A percentile compares a stretch with the other conserved stretches of the same genome.
Conservation (phyloP, 2,113 vertebrate species). For the Procavia capensis region DNA sequence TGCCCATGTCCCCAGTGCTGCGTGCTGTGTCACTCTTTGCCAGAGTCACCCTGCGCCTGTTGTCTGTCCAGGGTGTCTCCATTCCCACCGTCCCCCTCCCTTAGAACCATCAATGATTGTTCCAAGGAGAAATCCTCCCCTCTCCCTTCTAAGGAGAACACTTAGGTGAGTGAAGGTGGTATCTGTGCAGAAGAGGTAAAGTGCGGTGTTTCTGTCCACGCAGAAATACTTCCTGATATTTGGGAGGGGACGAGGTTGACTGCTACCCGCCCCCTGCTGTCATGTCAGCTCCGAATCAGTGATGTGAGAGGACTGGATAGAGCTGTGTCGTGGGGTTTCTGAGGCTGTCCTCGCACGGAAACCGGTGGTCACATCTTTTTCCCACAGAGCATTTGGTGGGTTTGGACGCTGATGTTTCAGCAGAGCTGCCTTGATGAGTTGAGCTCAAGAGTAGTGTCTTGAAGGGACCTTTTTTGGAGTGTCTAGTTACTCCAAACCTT, state of each 20-base stretch:
- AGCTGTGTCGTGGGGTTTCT: neutral
- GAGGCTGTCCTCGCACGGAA: neutral
- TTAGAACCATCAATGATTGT: too few relatives aligned
- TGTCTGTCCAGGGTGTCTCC: too few relatives aligned
- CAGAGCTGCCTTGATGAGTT: too few relatives aligned
- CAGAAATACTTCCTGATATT: neutral
- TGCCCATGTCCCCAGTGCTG: too few relatives aligned
- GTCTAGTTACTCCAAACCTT: conserved; percentile 18
- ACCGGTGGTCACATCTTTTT: neutral
- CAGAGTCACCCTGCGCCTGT: too few relatives aligned
- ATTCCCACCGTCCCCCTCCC: too few relatives aligned
- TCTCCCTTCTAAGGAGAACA: neutral
- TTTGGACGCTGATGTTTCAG: too few relatives aligned
- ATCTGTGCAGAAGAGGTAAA: neutral
- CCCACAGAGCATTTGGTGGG: neutral
- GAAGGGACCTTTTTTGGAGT: conserved; percentile 64
- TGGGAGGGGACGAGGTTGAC: conserved; percentile 54
- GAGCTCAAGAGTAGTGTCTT: conserved; percentile 30
- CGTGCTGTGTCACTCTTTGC: too few relatives aligned
- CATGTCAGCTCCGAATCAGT: neutral
- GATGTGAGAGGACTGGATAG: neutral
- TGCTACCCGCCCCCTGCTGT: neutral
- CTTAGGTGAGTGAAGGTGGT: neutral
- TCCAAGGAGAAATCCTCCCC: neutral
- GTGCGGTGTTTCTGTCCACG: conserved; percentile 36